Base-by-base conservation (phyloP, 2,113 vertebrate species). In the Ochotona curzoniae region DNA sequence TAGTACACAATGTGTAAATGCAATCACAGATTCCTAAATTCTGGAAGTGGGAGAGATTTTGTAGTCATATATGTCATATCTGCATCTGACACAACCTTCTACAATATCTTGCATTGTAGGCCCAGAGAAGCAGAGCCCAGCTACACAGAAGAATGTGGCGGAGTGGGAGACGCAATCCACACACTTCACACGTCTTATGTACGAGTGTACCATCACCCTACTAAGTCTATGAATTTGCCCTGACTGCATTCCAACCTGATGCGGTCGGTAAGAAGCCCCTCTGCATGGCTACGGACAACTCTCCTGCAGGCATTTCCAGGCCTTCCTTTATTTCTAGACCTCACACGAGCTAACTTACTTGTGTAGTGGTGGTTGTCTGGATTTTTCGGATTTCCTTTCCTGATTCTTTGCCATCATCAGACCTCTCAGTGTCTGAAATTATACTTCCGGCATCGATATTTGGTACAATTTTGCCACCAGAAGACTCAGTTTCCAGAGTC, bases 331-430 rank as follows among this genome's bases (percentile, higher is more conserved):
- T 78, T 83, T 66, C 32, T 26, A 86, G n/a, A 78, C 67, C 6
- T 83, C 73, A 63, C 9, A 8, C 4, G 38, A 14, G 67, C 26
- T 60, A 83, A 98, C 98, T 96, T 97, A 99, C 99, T 98, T 99
- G 99, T 60, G 99, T 99, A 7, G 99, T 99, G 2, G 99, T 98
- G 9, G 99, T 99, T 12, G 99, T 99, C 95, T 99, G 99, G 95
- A 99, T 99, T 97, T 99, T 99, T 97, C 99, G 98, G 87, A 98
- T 98, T 96, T 99, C 99, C 93, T 99, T 99, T 89, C 98, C 98
- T 73, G 97, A 94, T 83, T 99, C 99, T 94, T 99, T 99, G 89
- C 99, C 99, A 94, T 99, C 99, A 47, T 99, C 99, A 7, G 99
- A 99, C 97, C 99, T 98, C 98, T 99, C 99, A 1, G 99, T 99